A percentile compares a stretch with the other conserved stretches of the same genome.
Conservation (phyloP, 2,113 vertebrate species). For the Macquaria australasica region DNA sequence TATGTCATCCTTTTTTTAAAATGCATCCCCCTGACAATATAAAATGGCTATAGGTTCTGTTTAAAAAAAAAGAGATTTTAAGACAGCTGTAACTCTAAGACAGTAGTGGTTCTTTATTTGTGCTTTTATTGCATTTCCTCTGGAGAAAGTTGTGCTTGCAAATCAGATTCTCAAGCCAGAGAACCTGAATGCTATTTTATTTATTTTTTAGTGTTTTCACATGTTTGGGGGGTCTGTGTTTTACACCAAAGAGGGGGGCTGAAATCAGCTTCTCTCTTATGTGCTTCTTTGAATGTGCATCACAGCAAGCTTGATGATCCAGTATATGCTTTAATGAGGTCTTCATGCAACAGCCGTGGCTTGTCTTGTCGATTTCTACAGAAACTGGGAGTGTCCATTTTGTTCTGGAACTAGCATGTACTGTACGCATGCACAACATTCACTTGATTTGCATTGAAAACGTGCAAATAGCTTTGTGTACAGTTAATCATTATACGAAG, state of each 20-base stretch:
- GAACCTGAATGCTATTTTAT: not conserved
- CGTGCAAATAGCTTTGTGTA: not conserved
- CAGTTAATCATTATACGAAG: not conserved
- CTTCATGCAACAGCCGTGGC: not conserved
- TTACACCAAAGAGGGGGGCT: not conserved
- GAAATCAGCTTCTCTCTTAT: not conserved
- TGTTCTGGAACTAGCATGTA: not conserved
- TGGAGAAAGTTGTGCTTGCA: conserved; percentile 19
- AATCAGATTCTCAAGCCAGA: conserved; percentile 1
- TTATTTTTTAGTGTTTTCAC: conserved; percentile 1
- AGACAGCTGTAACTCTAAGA: not conserved
- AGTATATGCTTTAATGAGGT: conserved; percentile 6
- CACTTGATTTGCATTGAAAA: not conserved
- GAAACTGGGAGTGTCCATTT: conserved; percentile 24
- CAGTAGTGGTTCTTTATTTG: not conserved
- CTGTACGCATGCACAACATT: not conserved
- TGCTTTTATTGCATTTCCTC: conserved; percentile 34
- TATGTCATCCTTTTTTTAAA: not conserved
- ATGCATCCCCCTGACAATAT: not conserved
- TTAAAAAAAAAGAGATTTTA: not conserved
- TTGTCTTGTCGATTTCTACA: conserved; percentile 12
- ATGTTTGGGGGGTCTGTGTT: not conserved
- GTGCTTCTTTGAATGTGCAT: conserved; percentile 13
- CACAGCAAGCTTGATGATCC: not conserved
- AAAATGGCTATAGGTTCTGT: not conserved